Evolutionary conservation across 1,140 invertebrate genomes (phyloP).

Genomic region (Dendroctonus valens): DNA sequence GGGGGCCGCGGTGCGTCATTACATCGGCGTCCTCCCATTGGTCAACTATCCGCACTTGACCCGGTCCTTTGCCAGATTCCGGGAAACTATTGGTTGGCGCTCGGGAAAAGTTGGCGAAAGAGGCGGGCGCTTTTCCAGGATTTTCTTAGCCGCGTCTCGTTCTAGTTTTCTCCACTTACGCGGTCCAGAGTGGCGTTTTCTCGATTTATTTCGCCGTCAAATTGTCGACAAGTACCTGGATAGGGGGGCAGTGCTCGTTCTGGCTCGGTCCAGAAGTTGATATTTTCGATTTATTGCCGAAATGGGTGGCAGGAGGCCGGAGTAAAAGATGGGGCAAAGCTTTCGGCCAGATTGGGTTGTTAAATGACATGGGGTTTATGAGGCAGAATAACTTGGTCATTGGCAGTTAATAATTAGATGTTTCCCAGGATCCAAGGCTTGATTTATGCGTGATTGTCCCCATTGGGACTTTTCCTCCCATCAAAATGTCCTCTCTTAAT

Average conservation of each 20-base stretch:
- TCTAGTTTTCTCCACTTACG: slow-evolving; percentile 42
- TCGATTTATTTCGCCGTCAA: slow-evolving; percentile 17
- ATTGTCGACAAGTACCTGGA: slow-evolving; percentile 1
- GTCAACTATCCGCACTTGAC: slow-evolving; percentile 41
- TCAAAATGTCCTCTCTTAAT: too few species aligned
- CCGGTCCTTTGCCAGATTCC: slow-evolving; percentile 36
- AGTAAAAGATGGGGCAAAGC: neutral
- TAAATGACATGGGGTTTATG: too few species aligned
- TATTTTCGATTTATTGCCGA: slow-evolving; percentile 21
- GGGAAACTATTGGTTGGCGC: slow-evolving; percentile 38
- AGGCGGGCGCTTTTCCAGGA: slow-evolving; percentile 37
- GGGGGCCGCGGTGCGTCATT: slow-evolving; percentile 37
- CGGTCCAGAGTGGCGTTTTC: slow-evolving; percentile 14
- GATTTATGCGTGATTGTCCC: too few species aligned
- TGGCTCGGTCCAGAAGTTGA: slow-evolving; percentile 17
- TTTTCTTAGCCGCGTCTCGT: slow-evolving; percentile 44
- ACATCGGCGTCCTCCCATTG: slow-evolving; percentile 37
- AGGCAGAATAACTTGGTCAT: too few species aligned
- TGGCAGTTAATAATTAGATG: too few species aligned
- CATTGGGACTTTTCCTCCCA: too few species aligned
- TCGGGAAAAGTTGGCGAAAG: slow-evolving; percentile 35
- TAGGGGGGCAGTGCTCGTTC: slow-evolving; percentile 8
- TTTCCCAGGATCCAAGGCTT: too few species aligned
- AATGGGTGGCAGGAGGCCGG: too few species aligned
- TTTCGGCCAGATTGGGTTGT: too few species aligned